These are phyloP conservation scores for Gortyna flavago DNA, from an alignment of 2,888 invertebrate genomes.

Conservation along the genomic window DNA sequence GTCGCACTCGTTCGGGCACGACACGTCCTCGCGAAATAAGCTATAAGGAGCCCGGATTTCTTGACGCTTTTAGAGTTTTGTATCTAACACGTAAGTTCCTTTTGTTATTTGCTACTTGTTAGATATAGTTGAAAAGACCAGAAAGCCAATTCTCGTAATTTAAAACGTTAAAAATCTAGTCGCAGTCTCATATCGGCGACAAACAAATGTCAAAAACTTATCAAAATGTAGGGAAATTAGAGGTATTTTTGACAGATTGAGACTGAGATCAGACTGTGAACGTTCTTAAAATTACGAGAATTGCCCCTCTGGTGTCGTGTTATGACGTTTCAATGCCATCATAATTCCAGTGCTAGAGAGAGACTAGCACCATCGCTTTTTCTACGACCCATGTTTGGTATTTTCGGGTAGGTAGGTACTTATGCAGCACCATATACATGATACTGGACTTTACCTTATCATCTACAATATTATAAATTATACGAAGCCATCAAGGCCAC, in stretches of 20 bases:
- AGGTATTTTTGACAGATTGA: too few relatives aligned
- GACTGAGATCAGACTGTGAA: too few relatives aligned
- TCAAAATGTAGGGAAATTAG: too few relatives aligned
- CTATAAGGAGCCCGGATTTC: slow-evolving; percentile 78
- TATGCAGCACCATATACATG: neutral
- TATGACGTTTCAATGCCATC: neutral
- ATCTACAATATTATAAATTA: neutral
- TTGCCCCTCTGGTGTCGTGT: neutral
- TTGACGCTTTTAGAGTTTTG: slow-evolving; percentile 85
- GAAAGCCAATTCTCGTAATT: too few relatives aligned
- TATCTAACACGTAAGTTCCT: slow-evolving; percentile 81
- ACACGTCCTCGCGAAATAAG: slow-evolving; percentile 72
- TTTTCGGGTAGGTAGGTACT: neutral
- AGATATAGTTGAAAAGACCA: neutral
- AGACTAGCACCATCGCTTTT: neutral
- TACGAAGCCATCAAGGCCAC: neutral
- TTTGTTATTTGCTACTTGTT: neutral
- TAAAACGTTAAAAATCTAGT: too few relatives aligned
- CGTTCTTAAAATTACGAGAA: too few relatives aligned
- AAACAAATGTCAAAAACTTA: too few relatives aligned
- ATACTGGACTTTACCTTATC: neutral
- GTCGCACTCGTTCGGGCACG: slow-evolving; percentile 66
- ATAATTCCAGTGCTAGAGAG: neutral
- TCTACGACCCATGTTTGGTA: too few relatives aligned
- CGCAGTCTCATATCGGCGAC: too few relatives aligned